Base-by-base conservation (phyloP, 2,888 invertebrate genomes). In the Eristalis tenax region DNA sequence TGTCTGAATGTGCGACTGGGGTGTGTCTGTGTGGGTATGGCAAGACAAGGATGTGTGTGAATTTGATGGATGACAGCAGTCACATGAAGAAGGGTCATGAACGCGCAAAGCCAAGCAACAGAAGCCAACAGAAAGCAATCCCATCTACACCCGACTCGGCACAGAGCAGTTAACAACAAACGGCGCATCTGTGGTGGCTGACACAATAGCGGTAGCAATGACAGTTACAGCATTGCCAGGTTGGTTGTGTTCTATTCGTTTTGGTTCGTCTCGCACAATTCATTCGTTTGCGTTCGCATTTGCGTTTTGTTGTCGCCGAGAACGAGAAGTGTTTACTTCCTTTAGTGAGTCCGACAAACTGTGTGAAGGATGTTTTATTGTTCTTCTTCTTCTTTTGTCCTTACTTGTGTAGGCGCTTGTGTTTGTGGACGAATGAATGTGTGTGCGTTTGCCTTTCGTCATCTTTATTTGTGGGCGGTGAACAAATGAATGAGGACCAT, bases 391-490 rank as follows among this genome's bases (percentile, higher is more conserved):
- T 38, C 57, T 40, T 15, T 38, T 32, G 35, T 38, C 40, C 57
- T 65, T 38, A 35, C 32, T 68, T 75, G 40, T 71, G 18, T 18
- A 18, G 8, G 50, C 50, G n/a, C 1, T 4, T 4, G 18, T 6
- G 43, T 5, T 10, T 32, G 32, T 6, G 32, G 32, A 10, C 5
- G 8, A 6, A 18, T 8, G 18, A 8, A 4, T 18, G 18, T 50
- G 13, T 43, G 43, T n/a, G 50, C 1, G 61, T 61, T 78, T 69
- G 77, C 50, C 63, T 74, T 83, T 79, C 78, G 78, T 79, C 83
- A 83, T 82, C 70, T 79, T 79, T 74, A 70, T 75, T 78, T 83
- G 75, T 70, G 78, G 78, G 63, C 74, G 83, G 74, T 18, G 61
- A 50, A 28, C 43, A 69, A 61, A 59, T 35, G 56, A 68, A 76